Evolutionary conservation across 2,888 invertebrate species (phyloP), one percentile per base, ranked within the genome.

Genomic region (Gastracanthus pulcherrimus): DNA sequence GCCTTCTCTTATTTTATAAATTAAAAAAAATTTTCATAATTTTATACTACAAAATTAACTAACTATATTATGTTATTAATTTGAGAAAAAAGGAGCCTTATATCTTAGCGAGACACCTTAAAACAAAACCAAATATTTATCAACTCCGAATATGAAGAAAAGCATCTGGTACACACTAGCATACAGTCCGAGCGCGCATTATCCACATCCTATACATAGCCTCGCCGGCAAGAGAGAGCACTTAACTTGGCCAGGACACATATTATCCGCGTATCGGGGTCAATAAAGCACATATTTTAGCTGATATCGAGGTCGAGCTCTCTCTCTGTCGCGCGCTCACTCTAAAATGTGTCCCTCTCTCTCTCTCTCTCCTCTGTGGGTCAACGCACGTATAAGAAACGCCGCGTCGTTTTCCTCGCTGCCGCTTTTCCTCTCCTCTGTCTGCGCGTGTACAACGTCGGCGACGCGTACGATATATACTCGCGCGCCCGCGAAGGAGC

Each of bases 261-360:
- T 11, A 41, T 74, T 29, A 62, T 58, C 29, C 62, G 31, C n/a
- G 64, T 78, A 75, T 75, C 69, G 80, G 48, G 67, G 80, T 80
- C 80, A 75, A 75, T 62, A 69, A 67, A 72, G 45, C 67, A 62
- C 76, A 38, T 48, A 70, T 77, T 77, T 51, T 36, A 70, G 62
- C 64, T 19, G n/a, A 51, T 55, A 66, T 64, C 64, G 51, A 71
- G 71, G 71, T 78, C 71, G 71, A 16, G 60, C 45, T 26, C 67
- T 55, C 58, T 69, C 36, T 11, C 55, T 7, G 11, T n/a, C n/a
- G 31, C n/a, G n/a, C 62, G 36, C 36, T 5, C 9, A 19, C 36
- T 26, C 36, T 34, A 19, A 29, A 66, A 55, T 66, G 34, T 45
- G 29, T 45, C 69, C 16, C 29, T 48, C 38, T 66, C 55, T 45